Conservation (phyloP, 2,797 vertebrate species). For the Peromyscus melanophrys region DNA sequence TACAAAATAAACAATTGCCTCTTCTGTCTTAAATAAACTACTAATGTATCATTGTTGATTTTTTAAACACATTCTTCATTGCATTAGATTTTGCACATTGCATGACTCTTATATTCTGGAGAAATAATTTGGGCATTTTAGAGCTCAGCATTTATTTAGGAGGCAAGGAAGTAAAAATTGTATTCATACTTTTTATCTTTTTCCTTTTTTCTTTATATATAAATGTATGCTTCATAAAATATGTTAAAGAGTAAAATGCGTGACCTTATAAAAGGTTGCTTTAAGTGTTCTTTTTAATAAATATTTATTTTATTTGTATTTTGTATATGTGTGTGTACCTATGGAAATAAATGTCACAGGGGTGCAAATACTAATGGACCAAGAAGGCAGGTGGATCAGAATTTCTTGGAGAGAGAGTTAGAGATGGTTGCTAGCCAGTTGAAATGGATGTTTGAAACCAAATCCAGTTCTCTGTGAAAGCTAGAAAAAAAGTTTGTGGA, state of each 20-base stretch:
- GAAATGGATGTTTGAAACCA: not conserved
- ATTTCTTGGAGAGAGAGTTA: not conserved
- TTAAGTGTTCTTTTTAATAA: not conserved
- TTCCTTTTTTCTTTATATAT: not conserved
- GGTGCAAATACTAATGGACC: not conserved
- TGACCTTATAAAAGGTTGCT: not conserved
- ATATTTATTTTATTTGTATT: not conserved
- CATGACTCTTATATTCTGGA: not conserved
- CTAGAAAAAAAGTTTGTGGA: not conserved
- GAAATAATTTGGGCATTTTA: not conserved
- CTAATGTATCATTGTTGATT: not conserved
- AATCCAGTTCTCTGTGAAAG: no score
- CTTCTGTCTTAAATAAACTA: not conserved
- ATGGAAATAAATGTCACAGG: fast-evolving
- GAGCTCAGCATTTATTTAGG: not conserved
- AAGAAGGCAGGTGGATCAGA: not conserved
- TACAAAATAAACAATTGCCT: not conserved
- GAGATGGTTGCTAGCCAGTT: not conserved
- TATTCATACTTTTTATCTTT: not conserved
- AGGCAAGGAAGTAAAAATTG: not conserved
- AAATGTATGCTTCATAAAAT: not conserved
- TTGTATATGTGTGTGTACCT: not conserved
- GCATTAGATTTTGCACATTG: not conserved
- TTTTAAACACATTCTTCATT: not conserved
- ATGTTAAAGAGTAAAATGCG: not conserved